Evolutionary conservation across 2,797 vertebrate species (phyloP).

Genomic region (Tadarida brasiliensis): DNA sequence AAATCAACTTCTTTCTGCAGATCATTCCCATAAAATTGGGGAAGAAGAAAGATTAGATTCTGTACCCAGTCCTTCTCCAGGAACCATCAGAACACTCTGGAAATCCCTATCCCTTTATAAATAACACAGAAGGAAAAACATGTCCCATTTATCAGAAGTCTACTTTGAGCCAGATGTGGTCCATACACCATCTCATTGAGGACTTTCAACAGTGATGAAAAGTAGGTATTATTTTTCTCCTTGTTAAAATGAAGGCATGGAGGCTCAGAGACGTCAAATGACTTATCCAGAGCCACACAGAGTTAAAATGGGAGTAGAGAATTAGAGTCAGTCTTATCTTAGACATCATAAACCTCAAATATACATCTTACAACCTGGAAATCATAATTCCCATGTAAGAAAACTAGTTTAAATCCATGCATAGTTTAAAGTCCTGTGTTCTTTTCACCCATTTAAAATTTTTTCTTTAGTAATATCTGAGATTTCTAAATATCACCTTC

Average conservation of each 20-base stretch:
- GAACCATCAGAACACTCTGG: background rate
- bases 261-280: background rate
- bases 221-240: background rate
- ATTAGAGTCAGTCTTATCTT: background rate
- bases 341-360: background rate
- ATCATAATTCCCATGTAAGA: background rate
- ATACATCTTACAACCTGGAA: background rate
- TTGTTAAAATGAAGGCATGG: background rate
- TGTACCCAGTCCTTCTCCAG: background rate
- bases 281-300: background rate
- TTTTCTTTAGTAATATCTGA: background rate
- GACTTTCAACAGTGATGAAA: background rate
- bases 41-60: background rate
- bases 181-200: background rate
- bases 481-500: background rate
- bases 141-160: background rate
- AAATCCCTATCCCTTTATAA: background rate
- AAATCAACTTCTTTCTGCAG: background rate
- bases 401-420: background rate
- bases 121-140: background rate
- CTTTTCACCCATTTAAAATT: background rate
- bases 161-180: background rate
- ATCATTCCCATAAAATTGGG: background rate
- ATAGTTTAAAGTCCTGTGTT: background rate
- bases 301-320: background rate